phyloP scores from a whole-genome alignment of 2,113 vertebrate species.

The Echinops telfairi region DNA sequence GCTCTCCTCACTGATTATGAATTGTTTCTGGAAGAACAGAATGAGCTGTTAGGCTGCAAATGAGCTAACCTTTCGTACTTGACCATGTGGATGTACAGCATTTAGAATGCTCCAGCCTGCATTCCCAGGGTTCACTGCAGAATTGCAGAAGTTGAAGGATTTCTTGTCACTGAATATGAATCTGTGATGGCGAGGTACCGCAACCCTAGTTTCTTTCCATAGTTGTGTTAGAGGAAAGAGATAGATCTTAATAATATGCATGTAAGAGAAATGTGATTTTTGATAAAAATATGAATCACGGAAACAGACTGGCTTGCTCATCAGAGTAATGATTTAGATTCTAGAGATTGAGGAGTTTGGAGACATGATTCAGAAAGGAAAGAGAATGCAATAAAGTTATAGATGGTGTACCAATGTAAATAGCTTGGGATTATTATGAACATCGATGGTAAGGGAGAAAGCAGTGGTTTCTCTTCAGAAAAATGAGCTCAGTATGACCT shows the following conservation, averaged over 20 bases:
- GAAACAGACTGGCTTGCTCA: background rate
- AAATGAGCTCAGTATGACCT: constrained; percentile 48
- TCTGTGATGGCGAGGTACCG: background rate
- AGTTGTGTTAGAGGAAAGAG: background rate
- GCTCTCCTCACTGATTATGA: constrained; percentile 82
- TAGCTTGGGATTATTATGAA: background rate
- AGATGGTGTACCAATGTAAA: constrained; percentile 5
- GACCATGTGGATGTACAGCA: constrained; percentile 40
- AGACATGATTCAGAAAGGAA: constrained; percentile 10
- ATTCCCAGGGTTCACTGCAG: constrained; percentile 62
- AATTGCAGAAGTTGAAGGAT: constrained; percentile 53
- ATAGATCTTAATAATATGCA: constrained; percentile 22
- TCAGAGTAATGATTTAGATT: constrained; percentile 33
- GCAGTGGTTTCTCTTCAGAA: constrained; percentile 19
- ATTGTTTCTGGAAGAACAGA: constrained; percentile 82
- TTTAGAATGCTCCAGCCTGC: constrained; percentile 40
- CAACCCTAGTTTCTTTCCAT: background rate
- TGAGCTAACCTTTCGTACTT: constrained; percentile 70
- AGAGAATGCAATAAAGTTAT: constrained; percentile 41
- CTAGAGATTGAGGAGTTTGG: constrained; percentile 24
- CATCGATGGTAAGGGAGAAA: constrained; percentile 61
- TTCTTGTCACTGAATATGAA: constrained; percentile 27
- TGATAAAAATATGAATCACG: constrained; percentile 49
- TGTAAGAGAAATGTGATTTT: background rate
- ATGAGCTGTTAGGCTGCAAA: constrained; percentile 82